These are phyloP conservation scores for Raillietiella orientalis DNA, from an alignment of 2,888 invertebrate species.

Conservation along the genomic window DNA sequence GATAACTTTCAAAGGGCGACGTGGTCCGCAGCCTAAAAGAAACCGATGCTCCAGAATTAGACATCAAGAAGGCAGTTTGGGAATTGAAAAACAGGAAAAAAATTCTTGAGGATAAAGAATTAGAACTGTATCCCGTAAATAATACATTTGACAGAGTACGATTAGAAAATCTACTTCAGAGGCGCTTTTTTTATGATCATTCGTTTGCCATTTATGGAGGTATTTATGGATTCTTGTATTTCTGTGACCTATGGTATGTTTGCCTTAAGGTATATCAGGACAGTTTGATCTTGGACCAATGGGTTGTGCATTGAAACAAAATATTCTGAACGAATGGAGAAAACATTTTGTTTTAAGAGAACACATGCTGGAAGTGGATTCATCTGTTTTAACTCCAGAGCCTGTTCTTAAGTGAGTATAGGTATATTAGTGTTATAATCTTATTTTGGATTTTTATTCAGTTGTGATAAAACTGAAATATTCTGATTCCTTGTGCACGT, in stretches of 20 bases:
- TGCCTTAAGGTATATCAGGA: conserved; percentile 22
- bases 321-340: conserved; percentile 72
- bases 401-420: conserved; percentile 45
- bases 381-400: conserved; percentile 88
- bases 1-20: conserved; percentile 31
- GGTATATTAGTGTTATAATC: background rate
- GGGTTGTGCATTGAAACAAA: conserved; percentile 93
- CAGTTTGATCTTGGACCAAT: conserved; percentile 98
- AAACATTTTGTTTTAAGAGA: conserved; percentile 88
- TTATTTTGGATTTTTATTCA: background rate
- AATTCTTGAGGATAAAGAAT: conserved; percentile 61
- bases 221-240: conserved; percentile 8
- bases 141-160: conserved; percentile 51
- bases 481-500: background rate
- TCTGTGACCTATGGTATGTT: conserved; percentile 1
- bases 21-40: conserved; percentile 57
- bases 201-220: conserved; percentile 99
- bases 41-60: conserved; percentile 56
- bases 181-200: conserved; percentile 91
- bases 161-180: conserved; percentile 86
- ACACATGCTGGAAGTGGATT: conserved; percentile 95
- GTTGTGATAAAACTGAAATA: background rate
- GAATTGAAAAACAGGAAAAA: conserved; percentile 75
- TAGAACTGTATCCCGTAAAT: conserved; percentile 46
- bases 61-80: conserved; percentile 70